A percentile compares a stretch with the other conserved stretches of the same genome.
These are phyloP conservation scores for Chelmon rostratus DNA, from an alignment of 2,797 vertebrate genomes.

Conservation along the genomic window DNA sequence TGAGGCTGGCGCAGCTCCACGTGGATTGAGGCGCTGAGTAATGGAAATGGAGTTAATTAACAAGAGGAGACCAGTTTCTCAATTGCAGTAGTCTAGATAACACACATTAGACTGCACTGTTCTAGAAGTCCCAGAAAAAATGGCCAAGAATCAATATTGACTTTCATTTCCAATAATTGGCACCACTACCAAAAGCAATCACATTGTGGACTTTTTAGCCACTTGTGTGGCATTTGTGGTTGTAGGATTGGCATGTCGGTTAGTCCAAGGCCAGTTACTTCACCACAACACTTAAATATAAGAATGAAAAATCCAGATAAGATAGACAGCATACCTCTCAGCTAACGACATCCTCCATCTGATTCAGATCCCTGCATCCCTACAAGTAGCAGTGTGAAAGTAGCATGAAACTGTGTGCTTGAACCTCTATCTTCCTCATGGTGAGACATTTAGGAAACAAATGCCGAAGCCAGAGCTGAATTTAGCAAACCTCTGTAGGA, in stretches of 20 bases:
- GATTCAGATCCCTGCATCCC: too few relatives aligned
- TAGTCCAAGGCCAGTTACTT: not conserved
- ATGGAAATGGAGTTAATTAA: conserved; percentile 47
- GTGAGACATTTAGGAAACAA: conserved; percentile 13
- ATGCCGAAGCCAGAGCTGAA: conserved; percentile 6
- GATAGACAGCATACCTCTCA: too few relatives aligned
- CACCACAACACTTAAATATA: not conserved
- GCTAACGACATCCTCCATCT: too few relatives aligned
- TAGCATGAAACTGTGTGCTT: not conserved
- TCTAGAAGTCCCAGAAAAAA: not conserved
- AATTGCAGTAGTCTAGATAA: conserved; percentile 10
- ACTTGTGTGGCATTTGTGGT: not conserved
- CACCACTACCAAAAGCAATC: not conserved
- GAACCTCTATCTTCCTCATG: not conserved
- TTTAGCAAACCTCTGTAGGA: conserved; percentile 1
- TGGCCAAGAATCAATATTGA: too few relatives aligned
- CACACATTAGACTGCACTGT: not conserved
- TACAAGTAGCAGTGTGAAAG: not conserved
- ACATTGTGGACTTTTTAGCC: not conserved
- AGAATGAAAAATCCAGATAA: not conserved
- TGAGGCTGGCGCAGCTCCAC: conserved; percentile 29
- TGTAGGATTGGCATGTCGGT: not conserved
- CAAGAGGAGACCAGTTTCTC: conserved; percentile 4
- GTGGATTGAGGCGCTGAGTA: not conserved
- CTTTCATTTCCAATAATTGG: not conserved